phyloP scores from a whole-genome alignment of 1,140 invertebrate species.

The Ptiloglossa arizonensis region DNA sequence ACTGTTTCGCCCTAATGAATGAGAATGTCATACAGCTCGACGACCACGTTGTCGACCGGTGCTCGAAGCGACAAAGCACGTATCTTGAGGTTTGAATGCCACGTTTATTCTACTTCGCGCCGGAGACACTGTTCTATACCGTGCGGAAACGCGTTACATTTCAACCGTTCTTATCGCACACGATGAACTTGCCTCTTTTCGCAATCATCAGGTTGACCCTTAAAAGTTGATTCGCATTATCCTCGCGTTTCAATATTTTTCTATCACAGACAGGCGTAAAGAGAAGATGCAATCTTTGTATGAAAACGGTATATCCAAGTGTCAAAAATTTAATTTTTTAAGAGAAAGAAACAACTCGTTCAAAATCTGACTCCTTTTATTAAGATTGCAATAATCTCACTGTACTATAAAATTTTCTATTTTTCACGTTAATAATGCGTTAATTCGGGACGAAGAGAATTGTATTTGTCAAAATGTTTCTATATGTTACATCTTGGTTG shows the following conservation, averaged over 20 bases:
- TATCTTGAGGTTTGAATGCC: not conserved
- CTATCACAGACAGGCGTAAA: no score
- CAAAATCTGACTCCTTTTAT: no score
- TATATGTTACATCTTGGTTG: no score
- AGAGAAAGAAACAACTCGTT: no score
- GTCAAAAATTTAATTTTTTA: no score
- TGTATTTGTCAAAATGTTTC: no score
- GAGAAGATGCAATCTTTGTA: no score
- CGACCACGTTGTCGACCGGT: slow-evolving; percentile 4
- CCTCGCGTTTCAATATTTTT: not conserved
- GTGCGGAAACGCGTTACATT: not conserved
- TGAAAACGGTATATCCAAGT: no score
- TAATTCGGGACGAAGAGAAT: no score
- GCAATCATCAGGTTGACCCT: not conserved
- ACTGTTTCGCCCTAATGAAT: slow-evolving; percentile 32
- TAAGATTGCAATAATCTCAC: no score
- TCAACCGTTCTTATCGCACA: not conserved
- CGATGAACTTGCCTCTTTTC: not conserved
- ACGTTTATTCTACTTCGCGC: not conserved
- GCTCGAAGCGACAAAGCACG: not conserved
- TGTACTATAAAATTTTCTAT: no score
- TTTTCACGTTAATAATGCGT: no score
- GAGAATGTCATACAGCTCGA: not conserved
- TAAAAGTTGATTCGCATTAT: not conserved
- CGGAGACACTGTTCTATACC: not conserved